These are phyloP conservation scores for Rattus rattus DNA, from an alignment of 2,113 vertebrate genomes.

Conservation along the genomic window DNA sequence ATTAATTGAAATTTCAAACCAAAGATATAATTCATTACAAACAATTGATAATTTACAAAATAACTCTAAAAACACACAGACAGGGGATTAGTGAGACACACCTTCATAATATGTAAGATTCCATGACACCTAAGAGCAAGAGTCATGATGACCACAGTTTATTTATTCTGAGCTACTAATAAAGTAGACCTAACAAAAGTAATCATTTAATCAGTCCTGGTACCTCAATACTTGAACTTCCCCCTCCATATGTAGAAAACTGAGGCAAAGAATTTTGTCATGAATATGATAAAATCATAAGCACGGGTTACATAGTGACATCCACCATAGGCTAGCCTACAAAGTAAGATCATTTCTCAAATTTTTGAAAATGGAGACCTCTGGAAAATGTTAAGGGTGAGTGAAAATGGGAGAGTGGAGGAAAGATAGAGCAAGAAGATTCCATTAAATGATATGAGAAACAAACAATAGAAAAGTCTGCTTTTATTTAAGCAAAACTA, in stretches of 20 bases:
- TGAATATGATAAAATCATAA: not conserved
- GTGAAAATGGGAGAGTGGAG: no score
- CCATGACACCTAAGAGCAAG: not conserved
- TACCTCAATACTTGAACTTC: not conserved
- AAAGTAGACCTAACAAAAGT: not conserved
- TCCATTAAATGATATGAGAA: not conserved
- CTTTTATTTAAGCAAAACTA: not conserved
- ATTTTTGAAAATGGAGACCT: not conserved
- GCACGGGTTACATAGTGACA: not conserved
- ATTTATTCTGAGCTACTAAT: slow-evolving; percentile 41
- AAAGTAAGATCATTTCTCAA: not conserved
- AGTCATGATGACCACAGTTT: slow-evolving; percentile 14
- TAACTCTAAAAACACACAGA: slow-evolving; percentile 24
- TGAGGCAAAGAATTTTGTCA: not conserved
- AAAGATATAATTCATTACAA: slow-evolving; percentile 14
- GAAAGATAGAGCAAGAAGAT: not conserved
- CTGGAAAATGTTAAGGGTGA: not conserved
- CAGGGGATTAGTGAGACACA: slow-evolving; percentile 51
- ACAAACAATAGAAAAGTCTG: not conserved
- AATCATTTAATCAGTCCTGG: not conserved
- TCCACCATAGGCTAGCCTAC: not conserved
- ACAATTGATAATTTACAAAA: slow-evolving; percentile 39
- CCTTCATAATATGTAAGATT: not conserved
- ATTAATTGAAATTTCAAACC: slow-evolving; percentile 38
- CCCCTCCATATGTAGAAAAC: not conserved